phyloP scores from a whole-genome alignment of 1,140 invertebrate genomes.

The Apis dorsata region DNA sequence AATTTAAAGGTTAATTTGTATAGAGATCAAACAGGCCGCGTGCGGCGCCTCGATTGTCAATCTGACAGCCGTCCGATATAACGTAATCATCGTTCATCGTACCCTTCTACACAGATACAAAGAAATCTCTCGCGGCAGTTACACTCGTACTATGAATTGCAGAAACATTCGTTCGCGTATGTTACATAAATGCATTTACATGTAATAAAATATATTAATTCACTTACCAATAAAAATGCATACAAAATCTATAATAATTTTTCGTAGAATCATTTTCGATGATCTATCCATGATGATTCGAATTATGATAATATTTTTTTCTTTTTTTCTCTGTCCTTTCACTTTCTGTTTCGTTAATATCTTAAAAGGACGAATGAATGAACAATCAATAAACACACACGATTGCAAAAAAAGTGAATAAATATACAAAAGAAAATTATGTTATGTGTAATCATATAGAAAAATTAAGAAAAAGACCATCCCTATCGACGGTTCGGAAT shows the following conservation, averaged over 20 bases:
- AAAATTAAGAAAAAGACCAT: conserved; percentile 1
- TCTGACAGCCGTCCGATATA: conserved; percentile 46
- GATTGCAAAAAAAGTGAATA: not conserved
- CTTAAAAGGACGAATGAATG: not conserved
- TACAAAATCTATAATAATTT: conserved; percentile 69
- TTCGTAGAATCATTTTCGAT: conserved; percentile 65
- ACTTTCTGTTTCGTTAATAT: not conserved
- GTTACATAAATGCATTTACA: not conserved
- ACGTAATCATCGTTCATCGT: conserved; percentile 50
- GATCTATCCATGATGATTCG: conserved; percentile 68
- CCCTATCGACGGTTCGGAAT: conserved; percentile 12
- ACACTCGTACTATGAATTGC: not conserved
- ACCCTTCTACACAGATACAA: conserved; percentile 33
- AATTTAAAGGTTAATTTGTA: conserved; percentile 49
- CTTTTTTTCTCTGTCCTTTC: not conserved
- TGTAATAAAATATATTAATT: not conserved
- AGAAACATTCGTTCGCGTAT: not conserved
- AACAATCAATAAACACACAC: not conserved
- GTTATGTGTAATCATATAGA: not conserved
- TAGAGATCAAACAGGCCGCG: conserved; percentile 52
- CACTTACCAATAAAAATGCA: conserved; percentile 68
- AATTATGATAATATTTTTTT: not conserved
- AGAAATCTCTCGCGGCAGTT: conserved; percentile 19
- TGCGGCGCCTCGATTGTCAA: conserved; percentile 55
- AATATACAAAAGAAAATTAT: not conserved